Conservation (phyloP, 2,113 vertebrate species). For the Thalassarche chlororhynchos region DNA sequence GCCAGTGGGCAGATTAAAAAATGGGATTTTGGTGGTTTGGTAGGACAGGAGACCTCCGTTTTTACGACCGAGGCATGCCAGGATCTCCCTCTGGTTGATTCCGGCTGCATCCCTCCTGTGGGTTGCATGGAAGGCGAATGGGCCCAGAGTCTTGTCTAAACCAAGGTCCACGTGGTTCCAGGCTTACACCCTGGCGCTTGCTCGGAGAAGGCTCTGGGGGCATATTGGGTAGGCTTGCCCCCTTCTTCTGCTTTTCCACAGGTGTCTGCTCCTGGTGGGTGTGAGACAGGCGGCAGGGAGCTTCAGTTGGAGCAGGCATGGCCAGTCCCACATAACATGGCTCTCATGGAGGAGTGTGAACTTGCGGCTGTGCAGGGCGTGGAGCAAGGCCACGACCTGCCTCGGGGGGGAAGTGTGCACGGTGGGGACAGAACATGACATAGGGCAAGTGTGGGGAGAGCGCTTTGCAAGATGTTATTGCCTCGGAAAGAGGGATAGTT, state of each 20-base stretch:
- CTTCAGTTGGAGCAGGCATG: background rate
- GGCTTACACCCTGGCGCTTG: background rate
- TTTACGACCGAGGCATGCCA: background rate
- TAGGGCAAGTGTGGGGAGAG: background rate
- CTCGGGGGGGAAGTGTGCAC: accelerated
- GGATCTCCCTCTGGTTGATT: background rate
- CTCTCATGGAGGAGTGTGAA: background rate
- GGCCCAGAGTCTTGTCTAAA: background rate
- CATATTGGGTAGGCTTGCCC: background rate
- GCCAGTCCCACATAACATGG: accelerated
- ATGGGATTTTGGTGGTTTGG: background rate
- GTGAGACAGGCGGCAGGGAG: background rate
- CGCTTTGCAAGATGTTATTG: background rate
- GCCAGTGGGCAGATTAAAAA: background rate
- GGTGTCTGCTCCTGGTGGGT: background rate
- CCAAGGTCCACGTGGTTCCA: accelerated
- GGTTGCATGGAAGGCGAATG: background rate
- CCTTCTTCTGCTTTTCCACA: background rate
- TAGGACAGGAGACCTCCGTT: background rate
- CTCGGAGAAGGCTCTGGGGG: background rate
- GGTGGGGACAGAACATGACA: background rate
- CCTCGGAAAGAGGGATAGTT: background rate
- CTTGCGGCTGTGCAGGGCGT: background rate
- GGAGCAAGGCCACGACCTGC: too few species aligned
- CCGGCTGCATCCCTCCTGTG: background rate